phyloP scores from a whole-genome alignment of 2,888 invertebrate genomes.

The Hesperia comma region DNA sequence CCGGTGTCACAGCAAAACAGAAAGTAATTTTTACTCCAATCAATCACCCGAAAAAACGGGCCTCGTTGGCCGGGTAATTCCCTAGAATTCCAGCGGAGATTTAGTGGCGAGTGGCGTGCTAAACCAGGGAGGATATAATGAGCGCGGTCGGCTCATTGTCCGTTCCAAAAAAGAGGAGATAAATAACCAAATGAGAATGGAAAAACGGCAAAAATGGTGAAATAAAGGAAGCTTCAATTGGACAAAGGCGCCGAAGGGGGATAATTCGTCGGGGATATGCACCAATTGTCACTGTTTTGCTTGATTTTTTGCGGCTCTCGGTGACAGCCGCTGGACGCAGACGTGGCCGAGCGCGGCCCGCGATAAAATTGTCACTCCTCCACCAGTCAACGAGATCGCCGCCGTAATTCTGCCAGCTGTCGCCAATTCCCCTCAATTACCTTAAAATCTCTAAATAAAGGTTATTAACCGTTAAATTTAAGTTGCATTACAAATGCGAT shows the following conservation, averaged over 20 bases:
- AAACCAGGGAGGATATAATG: slow-evolving; percentile 76
- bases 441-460: slow-evolving; percentile 22
- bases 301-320: slow-evolving; percentile 65
- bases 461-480: slow-evolving; percentile 1
- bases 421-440: slow-evolving; percentile 32
- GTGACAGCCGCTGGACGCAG: slow-evolving; percentile 58
- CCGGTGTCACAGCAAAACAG: slow-evolving; percentile 60
- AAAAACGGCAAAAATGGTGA: slow-evolving; percentile 81
- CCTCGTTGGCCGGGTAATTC: slow-evolving; percentile 77
- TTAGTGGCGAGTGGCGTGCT: slow-evolving; percentile 78
- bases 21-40: slow-evolving; percentile 81
- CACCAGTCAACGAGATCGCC: slow-evolving; percentile 21
- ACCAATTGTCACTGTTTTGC: slow-evolving; percentile 82
- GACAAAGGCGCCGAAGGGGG: slow-evolving; percentile 81
- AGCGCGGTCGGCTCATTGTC: slow-evolving; percentile 62
- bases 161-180: slow-evolving; percentile 75
- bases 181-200: slow-evolving; percentile 84
- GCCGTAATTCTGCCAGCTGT: slow-evolving; percentile 30
- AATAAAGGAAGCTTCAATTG: slow-evolving; percentile 81
- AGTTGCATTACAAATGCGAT: not conserved
- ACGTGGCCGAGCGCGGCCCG: slow-evolving; percentile 48
- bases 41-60: slow-evolving; percentile 79
- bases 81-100: slow-evolving; percentile 81
- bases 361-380: slow-evolving; percentile 72
- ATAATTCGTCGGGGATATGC: slow-evolving; percentile 83